Evolutionary conservation across 2,888 invertebrate genomes (phyloP).

Genomic region (Melieria crassipennis): DNA sequence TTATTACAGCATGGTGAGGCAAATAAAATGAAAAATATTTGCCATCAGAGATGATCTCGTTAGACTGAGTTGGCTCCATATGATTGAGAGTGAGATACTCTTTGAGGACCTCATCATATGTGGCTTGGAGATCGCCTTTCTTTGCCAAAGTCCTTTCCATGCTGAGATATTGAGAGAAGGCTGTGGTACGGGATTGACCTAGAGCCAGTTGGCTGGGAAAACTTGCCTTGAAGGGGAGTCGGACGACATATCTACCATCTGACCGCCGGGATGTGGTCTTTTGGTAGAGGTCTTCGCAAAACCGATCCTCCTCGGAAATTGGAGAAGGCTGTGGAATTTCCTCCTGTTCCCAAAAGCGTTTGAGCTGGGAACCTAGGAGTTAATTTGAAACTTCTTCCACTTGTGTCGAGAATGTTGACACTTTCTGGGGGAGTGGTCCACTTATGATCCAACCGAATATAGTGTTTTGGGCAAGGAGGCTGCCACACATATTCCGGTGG

Average conservation of each 20-base stretch:
- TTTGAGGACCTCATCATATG: too few species aligned
- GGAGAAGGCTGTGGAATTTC: background rate
- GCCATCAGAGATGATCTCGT: background rate
- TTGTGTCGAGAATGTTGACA: constrained; percentile 19
- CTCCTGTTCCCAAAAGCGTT: constrained; percentile 26
- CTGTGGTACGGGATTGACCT: too few species aligned
- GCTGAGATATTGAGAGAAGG: too few species aligned
- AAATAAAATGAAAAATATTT: constrained; percentile 24
- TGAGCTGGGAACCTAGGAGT: background rate
- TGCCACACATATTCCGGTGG: background rate
- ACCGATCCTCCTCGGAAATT: too few species aligned
- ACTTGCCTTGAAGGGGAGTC: too few species aligned
- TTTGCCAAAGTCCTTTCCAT: too few species aligned
- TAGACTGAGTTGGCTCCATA: constrained; percentile 15
- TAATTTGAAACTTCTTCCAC: background rate
- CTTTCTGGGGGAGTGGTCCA: constrained; percentile 14
- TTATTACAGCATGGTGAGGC: constrained; percentile 41
- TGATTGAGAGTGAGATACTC: constrained; percentile 25
- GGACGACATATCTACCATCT: too few species aligned
- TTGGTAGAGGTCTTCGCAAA: too few species aligned
- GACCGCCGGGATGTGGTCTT: too few species aligned
- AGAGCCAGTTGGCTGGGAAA: too few species aligned
- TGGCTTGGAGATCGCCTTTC: too few species aligned
- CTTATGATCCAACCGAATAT: constrained; percentile 28
- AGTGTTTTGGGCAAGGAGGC: constrained; percentile 24